Conservation (phyloP, 2,888 invertebrate species). For the Caenorhabditis macrosperma region DNA sequence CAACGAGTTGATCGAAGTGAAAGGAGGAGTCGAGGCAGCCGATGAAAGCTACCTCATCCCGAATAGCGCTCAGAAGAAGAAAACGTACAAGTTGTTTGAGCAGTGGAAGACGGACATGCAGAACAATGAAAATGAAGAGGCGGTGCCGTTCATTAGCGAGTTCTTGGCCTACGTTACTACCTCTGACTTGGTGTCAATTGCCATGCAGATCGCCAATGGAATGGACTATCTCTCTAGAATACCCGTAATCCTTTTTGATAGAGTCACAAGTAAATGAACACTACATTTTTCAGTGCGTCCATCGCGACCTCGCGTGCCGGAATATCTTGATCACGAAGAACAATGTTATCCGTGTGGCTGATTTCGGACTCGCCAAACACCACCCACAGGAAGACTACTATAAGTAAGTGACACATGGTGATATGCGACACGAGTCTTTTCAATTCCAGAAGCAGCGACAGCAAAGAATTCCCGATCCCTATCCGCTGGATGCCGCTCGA, state of each 20-base stretch:
- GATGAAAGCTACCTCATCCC: conserved; percentile 57
- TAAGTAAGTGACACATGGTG: conserved; percentile 31
- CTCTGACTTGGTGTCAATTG: conserved; percentile 90
- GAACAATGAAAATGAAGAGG: neutral
- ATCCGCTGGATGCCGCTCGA: conserved; percentile 99
- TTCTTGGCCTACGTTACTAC: conserved; percentile 49
- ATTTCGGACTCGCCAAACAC: conserved; percentile 95
- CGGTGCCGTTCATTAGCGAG: conserved; percentile 6
- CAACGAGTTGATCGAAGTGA: conserved; percentile 45
- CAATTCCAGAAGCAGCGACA: conserved; percentile 16
- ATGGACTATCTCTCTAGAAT: conserved; percentile 97
- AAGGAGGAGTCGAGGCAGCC: neutral
- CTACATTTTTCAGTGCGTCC: conserved; percentile 86
- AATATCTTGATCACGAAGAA: conserved; percentile 95
- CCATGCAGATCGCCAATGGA: conserved; percentile 95
- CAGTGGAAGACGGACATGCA: conserved; percentile 6
- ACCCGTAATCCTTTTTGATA: conserved; percentile 86
- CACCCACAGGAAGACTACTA: conserved; percentile 85
- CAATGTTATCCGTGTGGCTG: conserved; percentile 94
- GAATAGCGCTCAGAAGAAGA: conserved; percentile 36
- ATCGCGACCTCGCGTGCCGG: conserved; percentile 95
- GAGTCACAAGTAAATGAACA: too few species aligned
- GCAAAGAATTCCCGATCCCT: conserved; percentile 84
- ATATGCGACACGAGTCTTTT: neutral
- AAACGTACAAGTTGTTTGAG: conserved; percentile 46